These are phyloP conservation scores for Aegotheles bennettii DNA, from an alignment of 2,113 vertebrate species.

Conservation along the genomic window DNA sequence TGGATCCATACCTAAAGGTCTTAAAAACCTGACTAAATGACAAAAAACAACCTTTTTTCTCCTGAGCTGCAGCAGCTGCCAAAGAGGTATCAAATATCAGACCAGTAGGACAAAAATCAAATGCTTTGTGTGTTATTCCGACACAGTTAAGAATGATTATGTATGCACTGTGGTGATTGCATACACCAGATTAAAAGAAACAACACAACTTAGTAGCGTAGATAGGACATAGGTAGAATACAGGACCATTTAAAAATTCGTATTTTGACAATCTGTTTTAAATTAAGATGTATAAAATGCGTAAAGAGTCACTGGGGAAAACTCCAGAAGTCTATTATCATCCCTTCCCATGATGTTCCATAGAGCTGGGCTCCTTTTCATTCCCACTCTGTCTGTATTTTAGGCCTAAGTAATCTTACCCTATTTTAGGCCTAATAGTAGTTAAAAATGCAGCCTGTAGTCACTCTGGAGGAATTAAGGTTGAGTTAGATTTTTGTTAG, in stretches of 20 bases:
- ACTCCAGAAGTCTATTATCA: neutral
- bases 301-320: neutral
- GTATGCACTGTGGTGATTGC: neutral
- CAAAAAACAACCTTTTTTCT: neutral
- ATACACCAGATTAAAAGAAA: neutral
- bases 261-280: neutral
- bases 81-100: neutral
- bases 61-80: neutral
- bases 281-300: neutral
- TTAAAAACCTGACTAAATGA: neutral
- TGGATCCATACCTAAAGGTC: neutral
- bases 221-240: neutral
- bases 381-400: neutral
- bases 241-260: neutral
- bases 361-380: neutral
- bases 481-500: neutral
- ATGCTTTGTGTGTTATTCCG: neutral
- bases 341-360: neutral
- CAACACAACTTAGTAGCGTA: neutral
- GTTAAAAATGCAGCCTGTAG: neutral
- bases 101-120: neutral
- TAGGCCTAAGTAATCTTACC: neutral
- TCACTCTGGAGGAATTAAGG: neutral
- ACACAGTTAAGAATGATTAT: neutral
- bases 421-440: neutral